Evolutionary conservation across 2,888 invertebrate species (phyloP).

Genomic region (Phragmatobia fuliginosa): DNA sequence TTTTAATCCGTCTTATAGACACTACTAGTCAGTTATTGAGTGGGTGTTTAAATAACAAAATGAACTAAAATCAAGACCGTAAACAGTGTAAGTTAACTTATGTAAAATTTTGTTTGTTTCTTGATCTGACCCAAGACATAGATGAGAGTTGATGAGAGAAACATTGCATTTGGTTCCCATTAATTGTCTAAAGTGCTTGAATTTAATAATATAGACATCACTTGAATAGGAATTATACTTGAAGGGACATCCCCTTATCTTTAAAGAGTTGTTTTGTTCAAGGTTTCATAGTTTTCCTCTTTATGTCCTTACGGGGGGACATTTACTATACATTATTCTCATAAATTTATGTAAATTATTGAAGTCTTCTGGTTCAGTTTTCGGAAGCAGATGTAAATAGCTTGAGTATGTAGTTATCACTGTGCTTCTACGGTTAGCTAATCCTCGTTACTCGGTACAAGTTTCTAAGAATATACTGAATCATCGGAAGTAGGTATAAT

Average conservation of each 20-base stretch:
- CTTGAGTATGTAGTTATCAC: slow-evolving; percentile 11
- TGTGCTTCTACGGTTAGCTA: slow-evolving; percentile 42
- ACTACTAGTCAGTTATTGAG: neutral
- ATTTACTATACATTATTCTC: neutral
- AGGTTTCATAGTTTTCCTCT: neutral
- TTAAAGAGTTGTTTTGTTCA: neutral
- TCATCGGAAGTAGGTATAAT: slow-evolving; percentile 51
- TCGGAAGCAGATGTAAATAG: neutral
- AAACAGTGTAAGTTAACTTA: neutral
- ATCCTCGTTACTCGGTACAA: slow-evolving; percentile 34
- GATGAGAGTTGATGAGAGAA: too few species aligned
- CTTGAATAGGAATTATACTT: neutral
- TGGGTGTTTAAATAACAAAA: neutral
- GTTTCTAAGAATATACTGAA: slow-evolving; percentile 47
- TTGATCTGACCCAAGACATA: neutral
- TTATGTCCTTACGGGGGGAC: neutral
- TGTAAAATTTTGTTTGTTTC: neutral
- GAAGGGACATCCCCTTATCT: neutral
- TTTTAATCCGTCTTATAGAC: neutral
- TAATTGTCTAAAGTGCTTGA: neutral
- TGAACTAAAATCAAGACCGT: neutral
- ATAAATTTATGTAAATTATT: neutral
- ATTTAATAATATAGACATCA: neutral
- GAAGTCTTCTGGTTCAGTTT: neutral
- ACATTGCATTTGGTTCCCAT: neutral